These are phyloP conservation scores for Ophion obscuratus DNA, from an alignment of 2,888 invertebrate genomes.

Conservation along the genomic window DNA sequence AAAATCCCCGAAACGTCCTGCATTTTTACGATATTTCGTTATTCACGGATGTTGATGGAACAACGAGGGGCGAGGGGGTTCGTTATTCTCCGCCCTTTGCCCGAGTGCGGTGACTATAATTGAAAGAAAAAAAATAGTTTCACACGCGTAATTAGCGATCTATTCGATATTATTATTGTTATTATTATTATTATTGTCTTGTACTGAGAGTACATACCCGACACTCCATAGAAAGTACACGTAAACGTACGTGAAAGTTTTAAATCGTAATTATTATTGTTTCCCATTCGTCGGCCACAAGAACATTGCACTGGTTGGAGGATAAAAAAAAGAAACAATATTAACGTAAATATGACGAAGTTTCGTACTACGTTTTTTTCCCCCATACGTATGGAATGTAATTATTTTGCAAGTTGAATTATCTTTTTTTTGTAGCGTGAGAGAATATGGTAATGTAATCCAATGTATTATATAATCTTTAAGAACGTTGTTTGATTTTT, in stretches of 20 bases:
- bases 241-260: slow-evolving; percentile 51
- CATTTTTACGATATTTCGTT: slow-evolving; percentile 72
- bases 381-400: slow-evolving; percentile 47
- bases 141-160: slow-evolving; percentile 63
- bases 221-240: slow-evolving; percentile 63
- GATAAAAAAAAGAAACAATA: slow-evolving; percentile 11
- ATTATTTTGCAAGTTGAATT: slow-evolving; percentile 54
- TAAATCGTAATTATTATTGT: slow-evolving; percentile 49
- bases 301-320: slow-evolving; percentile 1
- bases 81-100: slow-evolving; percentile 48
- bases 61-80: slow-evolving; percentile 43
- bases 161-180: slow-evolving; percentile 20
- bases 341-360: slow-evolving; percentile 24
- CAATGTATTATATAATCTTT: slow-evolving; percentile 76
- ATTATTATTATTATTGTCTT: slow-evolving; percentile 28
- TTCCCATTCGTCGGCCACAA: slow-evolving; percentile 41
- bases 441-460: slow-evolving; percentile 69
- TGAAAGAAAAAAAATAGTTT: slow-evolving; percentile 30
- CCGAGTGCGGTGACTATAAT: slow-evolving; percentile 72
- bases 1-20: slow-evolving; percentile 63
- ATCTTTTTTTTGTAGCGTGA: slow-evolving; percentile 56
- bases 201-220: slow-evolving; percentile 58
- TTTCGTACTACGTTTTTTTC: slow-evolving; percentile 47
- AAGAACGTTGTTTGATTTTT: slow-evolving; percentile 77
- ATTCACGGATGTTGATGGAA: slow-evolving; percentile 56